Evolutionary conservation across 2,888 invertebrate species (phyloP).

Genomic region (Aporophyla lueneburgensis): DNA sequence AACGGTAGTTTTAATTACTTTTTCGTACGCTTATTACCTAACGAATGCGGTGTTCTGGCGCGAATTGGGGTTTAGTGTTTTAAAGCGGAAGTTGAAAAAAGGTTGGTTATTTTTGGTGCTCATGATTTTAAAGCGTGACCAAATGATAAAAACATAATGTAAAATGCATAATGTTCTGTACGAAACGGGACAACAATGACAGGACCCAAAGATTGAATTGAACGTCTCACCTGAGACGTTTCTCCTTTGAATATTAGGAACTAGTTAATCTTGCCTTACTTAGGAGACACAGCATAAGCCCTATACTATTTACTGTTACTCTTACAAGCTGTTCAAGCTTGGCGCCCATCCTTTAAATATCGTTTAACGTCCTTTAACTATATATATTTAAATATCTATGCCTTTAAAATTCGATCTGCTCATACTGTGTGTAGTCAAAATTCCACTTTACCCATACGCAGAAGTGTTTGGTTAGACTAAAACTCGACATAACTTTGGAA

Average conservation of each 20-base stretch:
- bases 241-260: background rate
- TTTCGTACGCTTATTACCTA: conserved; percentile 69
- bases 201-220: background rate
- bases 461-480: background rate
- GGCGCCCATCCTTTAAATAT: background rate
- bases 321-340: background rate
- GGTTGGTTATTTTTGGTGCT: conserved; percentile 3
- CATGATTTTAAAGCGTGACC: conserved; percentile 4
- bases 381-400: no score
- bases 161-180: background rate
- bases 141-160: background rate
- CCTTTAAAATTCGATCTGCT: background rate
- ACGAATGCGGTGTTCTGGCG: conserved; percentile 58
- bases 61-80: conserved; percentile 50
- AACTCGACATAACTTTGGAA: conserved; percentile 16
- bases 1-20: conserved; percentile 76
- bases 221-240: no score
- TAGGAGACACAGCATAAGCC: background rate
- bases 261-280: background rate
- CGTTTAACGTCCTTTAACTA: no score
- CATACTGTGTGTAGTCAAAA: background rate
- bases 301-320: background rate
- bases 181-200: background rate
- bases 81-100: conserved; percentile 27
- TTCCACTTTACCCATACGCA: background rate